Conservation (phyloP, 64 coral and sea anemone species). For the Montipora efflorescens region DNA sequence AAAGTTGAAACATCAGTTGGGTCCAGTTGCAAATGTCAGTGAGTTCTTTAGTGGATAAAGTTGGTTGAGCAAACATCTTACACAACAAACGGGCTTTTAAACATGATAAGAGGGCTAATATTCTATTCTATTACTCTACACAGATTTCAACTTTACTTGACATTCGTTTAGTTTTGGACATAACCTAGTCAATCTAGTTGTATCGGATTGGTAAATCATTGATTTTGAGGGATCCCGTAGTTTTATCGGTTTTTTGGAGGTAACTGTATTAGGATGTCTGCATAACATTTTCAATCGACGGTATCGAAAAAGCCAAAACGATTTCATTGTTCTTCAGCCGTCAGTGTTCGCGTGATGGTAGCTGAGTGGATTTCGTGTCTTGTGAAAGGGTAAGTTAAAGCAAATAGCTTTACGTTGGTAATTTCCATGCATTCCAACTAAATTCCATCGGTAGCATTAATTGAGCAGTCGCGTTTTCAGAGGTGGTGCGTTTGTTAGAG, state of each 20-base stretch:
- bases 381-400: conserved; percentile 44
- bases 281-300: neutral
- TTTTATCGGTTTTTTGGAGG: neutral
- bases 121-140: neutral
- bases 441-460: no score
- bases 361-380: conserved; percentile 79
- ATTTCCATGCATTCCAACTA: neutral
- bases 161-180: neutral
- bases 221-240: neutral
- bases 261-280: neutral
- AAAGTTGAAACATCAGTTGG: neutral
- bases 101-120: neutral
- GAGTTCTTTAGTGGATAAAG: neutral
- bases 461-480: no score
- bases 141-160: neutral
- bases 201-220: neutral
- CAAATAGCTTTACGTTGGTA: neutral
- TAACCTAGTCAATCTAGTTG: neutral
- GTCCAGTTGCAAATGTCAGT: neutral
- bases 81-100: neutral
- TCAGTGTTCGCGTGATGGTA: conserved; percentile 31
- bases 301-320: neutral
- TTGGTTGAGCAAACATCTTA: neutral
- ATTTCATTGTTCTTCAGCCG: neutral
- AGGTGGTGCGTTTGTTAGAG: no score